Base-by-base conservation (phyloP, 1,140 invertebrate species). In the Linepithema humile region DNA sequence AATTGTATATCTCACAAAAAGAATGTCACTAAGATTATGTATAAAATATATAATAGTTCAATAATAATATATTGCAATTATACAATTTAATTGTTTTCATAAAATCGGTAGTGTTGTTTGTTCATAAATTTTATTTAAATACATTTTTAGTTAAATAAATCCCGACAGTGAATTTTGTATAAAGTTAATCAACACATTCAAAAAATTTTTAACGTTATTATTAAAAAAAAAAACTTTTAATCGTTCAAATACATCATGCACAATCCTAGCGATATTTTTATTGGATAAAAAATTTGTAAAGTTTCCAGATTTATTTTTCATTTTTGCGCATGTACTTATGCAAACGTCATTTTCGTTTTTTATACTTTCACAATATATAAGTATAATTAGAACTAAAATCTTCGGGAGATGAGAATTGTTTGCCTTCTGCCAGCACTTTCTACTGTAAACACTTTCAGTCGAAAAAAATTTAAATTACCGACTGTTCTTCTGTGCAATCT, bases 381-480 rank as follows among this genome's bases (percentile, higher is more conserved):
- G 20, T 15, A 12, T 70, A 70, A 80, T 70, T 48, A 43, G 48
- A 17, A 26, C 17, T 40, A 9, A 32, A 43, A 29, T 17, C 17
- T 26, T 53, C 23, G 6, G 3, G 20, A 26, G 15, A 78, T 29
- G 32, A 53, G 35, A 3, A 26, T 55, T 40, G 38, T 53, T 78
- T 4, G 48, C 45, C 26, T 80, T 55, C 26, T 43, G 26, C 35
- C 17, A 40, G 64, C 6, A 35, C 17, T 32, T 55, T 23, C 48
- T 69, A 80, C 69, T 55, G 48, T 59, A 69, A 57, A 80, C 75
- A 80, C 75, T 80, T 70, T 69, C 23, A 70, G 64, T 69, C 48
- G 55, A 48, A 80, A 80, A 80, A 80, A 60, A n/a, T 77, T 77
- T 50, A 50, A 77, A 80, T 80, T 80, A 80, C 64, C 23, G 38